Evolutionary conservation across 2,113 vertebrate genomes (phyloP).

Genomic region (Bombycilla garrulus): DNA sequence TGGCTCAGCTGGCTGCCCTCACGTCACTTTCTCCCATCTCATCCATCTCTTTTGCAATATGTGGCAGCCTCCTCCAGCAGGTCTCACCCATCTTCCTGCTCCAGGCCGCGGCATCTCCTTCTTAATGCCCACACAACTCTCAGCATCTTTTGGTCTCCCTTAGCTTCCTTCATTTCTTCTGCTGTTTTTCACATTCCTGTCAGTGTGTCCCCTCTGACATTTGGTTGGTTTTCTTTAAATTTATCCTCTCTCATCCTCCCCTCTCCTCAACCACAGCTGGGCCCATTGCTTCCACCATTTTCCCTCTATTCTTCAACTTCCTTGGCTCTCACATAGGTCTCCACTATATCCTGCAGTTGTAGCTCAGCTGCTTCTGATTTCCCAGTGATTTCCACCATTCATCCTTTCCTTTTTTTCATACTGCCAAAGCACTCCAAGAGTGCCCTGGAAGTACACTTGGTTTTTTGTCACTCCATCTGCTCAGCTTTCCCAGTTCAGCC

Average conservation of each 20-base stretch:
- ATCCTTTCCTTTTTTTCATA: neutral
- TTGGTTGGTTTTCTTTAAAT: neutral
- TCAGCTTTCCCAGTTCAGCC: conserved; percentile 6
- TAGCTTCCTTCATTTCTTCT: neutral
- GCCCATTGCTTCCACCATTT: neutral
- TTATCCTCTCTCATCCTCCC: neutral
- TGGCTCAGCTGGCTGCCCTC: neutral
- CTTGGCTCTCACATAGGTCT: neutral
- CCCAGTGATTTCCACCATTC: neutral
- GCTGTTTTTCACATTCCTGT: neutral
- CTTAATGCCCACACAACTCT: neutral
- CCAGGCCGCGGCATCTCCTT: neutral
- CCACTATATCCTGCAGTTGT: neutral
- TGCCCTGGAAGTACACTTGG: neutral
- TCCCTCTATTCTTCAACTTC: neutral
- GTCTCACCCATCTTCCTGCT: neutral
- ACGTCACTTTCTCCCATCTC: neutral
- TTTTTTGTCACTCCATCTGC: conserved; percentile 47
- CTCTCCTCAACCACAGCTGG: neutral
- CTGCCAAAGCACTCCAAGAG: neutral
- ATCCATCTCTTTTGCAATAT: neutral
- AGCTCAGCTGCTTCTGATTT: neutral
- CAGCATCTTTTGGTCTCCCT: neutral
- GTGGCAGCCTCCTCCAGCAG: neutral
- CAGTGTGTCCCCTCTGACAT: neutral